Percentiles rank a stretch among this genome's conserved stretches.
These are phyloP conservation scores for Etheostoma perlongum DNA, from an alignment of 2,797 vertebrate genomes.

Conservation along the genomic window DNA sequence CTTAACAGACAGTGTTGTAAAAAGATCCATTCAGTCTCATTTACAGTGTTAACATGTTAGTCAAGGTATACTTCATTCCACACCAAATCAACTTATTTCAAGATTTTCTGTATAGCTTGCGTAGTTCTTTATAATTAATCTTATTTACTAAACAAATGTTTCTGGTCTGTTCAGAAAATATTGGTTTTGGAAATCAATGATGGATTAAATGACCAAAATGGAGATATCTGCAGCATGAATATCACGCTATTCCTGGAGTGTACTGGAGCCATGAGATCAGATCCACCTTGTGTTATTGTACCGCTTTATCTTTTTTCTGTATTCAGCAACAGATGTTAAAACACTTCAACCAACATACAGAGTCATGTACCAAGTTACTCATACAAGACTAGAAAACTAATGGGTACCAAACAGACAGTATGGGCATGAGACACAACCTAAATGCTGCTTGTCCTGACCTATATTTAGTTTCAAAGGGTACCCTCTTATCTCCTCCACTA, in stretches of 20 bases:
- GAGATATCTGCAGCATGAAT: not conserved
- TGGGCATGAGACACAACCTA: constrained; percentile 31
- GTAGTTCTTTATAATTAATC: not conserved
- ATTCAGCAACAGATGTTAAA: constrained; percentile 37
- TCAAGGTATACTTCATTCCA: not conserved
- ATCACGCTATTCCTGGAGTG: not conserved
- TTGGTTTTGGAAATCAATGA: too few relatives aligned
- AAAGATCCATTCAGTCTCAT: not conserved
- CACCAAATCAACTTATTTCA: not conserved
- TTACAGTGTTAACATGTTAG: not conserved
- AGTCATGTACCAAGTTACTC: constrained; percentile 22
- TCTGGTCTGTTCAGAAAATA: not conserved
- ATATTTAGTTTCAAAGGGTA: constrained; percentile 80
- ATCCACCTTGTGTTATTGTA: not conserved
- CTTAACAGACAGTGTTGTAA: constrained; percentile 14
- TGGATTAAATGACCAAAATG: too few relatives aligned
- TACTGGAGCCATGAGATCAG: not conserved
- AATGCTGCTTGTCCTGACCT: constrained; percentile 61
- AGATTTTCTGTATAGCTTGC: not conserved
- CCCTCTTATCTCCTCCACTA: constrained; percentile 74
- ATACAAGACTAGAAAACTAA: constrained; percentile 40
- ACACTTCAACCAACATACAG: constrained; percentile 21
- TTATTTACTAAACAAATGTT: not conserved
- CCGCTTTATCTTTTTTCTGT: constrained; percentile 27
- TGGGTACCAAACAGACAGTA: constrained; percentile 28